Evolutionary conservation across 2,797 vertebrate genomes (phyloP), one percentile per base, ranked within the genome.

Genomic region (Darevskia mixta): DNA sequence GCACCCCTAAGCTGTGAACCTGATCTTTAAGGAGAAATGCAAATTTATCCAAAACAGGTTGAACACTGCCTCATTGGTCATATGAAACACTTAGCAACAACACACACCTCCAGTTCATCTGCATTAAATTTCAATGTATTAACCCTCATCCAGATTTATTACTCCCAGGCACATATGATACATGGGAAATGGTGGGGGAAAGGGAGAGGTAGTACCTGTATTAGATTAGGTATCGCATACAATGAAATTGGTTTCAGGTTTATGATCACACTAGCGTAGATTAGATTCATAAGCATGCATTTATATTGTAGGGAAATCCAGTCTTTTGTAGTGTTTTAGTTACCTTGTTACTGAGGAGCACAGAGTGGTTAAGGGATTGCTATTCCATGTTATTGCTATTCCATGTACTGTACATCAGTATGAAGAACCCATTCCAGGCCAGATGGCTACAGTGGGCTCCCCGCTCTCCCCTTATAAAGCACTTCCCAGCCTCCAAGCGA

Each of bases 381-480:
- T 77, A 61, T 49, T 66, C 29, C 29, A 29, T 45, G 41, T 78
- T 66, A 35, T 29, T 69, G 41, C 32, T 20, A 61, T 86, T 78
- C 38, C 41, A 49, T 29, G 35, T 35, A 35, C 35, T 35, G 35
- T 35, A 35, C 35, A 35, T 35, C 2, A 29, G 77, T n/a, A 38
- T 58, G 27, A 72, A 41, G 27, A 81, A 75, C 67, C 32, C n/a
- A 23, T 73, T 87, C 86, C 77, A 64, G 55, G 73, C 49, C 78
- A 87, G 79, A 75, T 73, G 69, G 69, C 38, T 87, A 27, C 15
- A 72, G 25, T 85, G 43, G 49, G 20, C 82, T 83, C 41, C 7
- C 23, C 6, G 13, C 17, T 9, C 9, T 10, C 75, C 10, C 8
- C 84, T 76, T 61, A 49, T 86, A 66, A 73, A 81, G 69, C 49